These are phyloP conservation scores for Laothoe populi DNA, from an alignment of 2,888 invertebrate species.

Conservation along the genomic window DNA sequence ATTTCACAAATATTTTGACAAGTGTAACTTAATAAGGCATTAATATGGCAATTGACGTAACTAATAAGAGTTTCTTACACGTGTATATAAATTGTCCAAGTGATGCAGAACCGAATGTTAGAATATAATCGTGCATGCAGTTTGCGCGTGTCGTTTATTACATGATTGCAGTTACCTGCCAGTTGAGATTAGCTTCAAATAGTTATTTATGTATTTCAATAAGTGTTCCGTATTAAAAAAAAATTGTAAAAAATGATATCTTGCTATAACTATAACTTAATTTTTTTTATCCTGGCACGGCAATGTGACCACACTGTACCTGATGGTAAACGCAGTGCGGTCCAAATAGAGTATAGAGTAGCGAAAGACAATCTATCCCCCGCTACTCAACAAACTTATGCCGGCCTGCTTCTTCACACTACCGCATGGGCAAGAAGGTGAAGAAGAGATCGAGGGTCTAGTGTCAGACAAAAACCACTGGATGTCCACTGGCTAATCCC, in stretches of 20 bases:
- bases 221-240: background rate
- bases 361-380: no score
- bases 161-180: background rate
- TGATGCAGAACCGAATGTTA: slow-evolving; percentile 37
- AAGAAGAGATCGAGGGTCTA: no score
- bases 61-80: slow-evolving; percentile 41
- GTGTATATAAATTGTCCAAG: slow-evolving; percentile 40
- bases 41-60: slow-evolving; percentile 32
- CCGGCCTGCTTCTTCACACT: no score
- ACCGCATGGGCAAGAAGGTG: no score
- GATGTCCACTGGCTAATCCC: no score
- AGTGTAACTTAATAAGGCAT: slow-evolving; percentile 31
- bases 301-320: no score
- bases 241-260: background rate
- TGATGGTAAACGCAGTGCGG: no score
- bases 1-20: background rate
- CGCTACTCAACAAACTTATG: no score
- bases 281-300: no score
- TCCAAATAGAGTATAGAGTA: no score
- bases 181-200: slow-evolving; percentile 35
- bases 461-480: no score
- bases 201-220: background rate
- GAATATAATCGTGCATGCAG: slow-evolving; percentile 35
- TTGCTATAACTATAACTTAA: background rate
- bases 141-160: slow-evolving; percentile 36